These are phyloP conservation scores for Zaprionus tsacasi DNA, from an alignment of 1,140 invertebrate genomes.

Conservation along the genomic window DNA sequence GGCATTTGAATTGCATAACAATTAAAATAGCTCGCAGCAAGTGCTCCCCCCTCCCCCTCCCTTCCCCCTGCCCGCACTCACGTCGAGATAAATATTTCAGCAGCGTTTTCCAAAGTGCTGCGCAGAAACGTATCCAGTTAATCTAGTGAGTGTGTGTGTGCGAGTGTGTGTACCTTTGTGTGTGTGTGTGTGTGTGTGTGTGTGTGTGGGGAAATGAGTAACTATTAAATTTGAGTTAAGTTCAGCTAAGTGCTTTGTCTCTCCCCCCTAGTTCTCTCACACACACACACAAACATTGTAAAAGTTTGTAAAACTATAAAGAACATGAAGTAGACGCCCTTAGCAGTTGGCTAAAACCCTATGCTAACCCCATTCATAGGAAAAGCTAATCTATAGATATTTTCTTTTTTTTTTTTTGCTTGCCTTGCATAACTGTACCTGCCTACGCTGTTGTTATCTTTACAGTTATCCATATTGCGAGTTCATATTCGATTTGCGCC, in stretches of 20 bases:
- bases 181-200: slow-evolving; percentile 7
- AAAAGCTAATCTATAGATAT: neutral
- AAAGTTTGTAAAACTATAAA: neutral
- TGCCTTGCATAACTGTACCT: neutral
- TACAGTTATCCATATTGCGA: slow-evolving; percentile 79
- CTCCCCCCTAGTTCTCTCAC: neutral
- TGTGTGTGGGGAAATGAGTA: slow-evolving; percentile 1
- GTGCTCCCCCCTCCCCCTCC: slow-evolving; percentile 11
- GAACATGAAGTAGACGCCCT: neutral
- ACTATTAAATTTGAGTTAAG: slow-evolving; percentile 9
- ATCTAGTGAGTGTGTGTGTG: slow-evolving; percentile 13
- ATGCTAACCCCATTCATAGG: no score
- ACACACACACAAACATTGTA: no score
- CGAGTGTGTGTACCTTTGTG: neutral
- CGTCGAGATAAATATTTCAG: slow-evolving; percentile 41
- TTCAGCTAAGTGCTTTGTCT: slow-evolving; percentile 7
- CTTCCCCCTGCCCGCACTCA: neutral
- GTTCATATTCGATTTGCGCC: slow-evolving; percentile 81
- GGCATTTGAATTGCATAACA: slow-evolving; percentile 71
- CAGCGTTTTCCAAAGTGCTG: slow-evolving; percentile 23
- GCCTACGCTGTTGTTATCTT: slow-evolving; percentile 1
- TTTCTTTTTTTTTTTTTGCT: no score
- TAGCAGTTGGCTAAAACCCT: neutral
- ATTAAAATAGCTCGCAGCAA: slow-evolving; percentile 69
- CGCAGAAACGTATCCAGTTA: slow-evolving; percentile 5